Evolutionary conservation across 2,888 invertebrate species (phyloP), one percentile per base, ranked within the genome.

Genomic region (Temnothorax unifasciatus): DNA sequence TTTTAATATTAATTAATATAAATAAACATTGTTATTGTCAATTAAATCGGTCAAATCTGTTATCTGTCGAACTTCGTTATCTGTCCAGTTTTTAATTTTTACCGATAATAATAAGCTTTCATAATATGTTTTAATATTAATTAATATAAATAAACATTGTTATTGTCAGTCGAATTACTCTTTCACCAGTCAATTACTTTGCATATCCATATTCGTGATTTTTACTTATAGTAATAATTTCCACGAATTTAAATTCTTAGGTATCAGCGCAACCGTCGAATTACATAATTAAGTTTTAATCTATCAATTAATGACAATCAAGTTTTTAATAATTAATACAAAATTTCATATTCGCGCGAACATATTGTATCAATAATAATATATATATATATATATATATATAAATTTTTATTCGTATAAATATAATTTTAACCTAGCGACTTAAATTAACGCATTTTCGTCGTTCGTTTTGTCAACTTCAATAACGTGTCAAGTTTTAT

Each of bases 401-500:
- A 61, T 63, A 41, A 57, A 25, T 63, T 61, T 41, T 74, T 82
- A 84, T 88, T 66, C 8, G 38, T 68, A 18, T 38, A 68, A 76
- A 64, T 75, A 18, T 1, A 52, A 52, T 66, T 66, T 90, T 92
- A 92, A 90, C 88, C 88, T 91, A 92, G 87, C 88, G 90, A 89
- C 92, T 92, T 92, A 91, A 92, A 88, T 77, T 93, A 89, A 93
- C 84, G 87, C 85, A 87, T 89, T 88, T 85, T 86, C 73, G 84
- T 87, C 87, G 75, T 92, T 89, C 87, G 85, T 88, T 87, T 91
- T 88, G 75, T 89, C 86, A 86, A 87, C 86, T 71, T 87, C 93
- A 93, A 94, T 94, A 94, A 93, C 94, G 94, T 93, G 93, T 94
- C 94, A 94, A 94, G 95, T 94, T 94, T 75, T 95, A 95, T 95